These are phyloP conservation scores for Tricholaema leucomelas DNA, from an alignment of 2,113 vertebrate genomes.

Conservation along the genomic window DNA sequence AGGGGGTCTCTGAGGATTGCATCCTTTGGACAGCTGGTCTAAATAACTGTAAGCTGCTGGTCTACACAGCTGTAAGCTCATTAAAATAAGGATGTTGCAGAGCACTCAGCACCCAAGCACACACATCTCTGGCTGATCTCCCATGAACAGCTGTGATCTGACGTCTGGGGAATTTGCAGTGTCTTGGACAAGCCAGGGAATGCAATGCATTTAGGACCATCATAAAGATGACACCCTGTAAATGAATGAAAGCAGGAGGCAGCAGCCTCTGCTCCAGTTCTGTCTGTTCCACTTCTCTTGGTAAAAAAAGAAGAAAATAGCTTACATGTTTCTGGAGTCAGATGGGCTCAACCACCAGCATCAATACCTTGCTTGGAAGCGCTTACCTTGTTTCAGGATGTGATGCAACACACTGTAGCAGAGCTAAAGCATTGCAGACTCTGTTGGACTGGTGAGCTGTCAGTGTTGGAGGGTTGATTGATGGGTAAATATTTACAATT, in stretches of 20 bases:
- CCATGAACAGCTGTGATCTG: background rate
- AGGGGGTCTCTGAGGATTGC: background rate
- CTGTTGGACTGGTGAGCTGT: conserved; percentile 98
- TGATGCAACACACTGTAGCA: conserved; percentile 95
- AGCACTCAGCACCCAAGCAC: background rate
- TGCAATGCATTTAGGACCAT: background rate
- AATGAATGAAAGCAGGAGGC: background rate
- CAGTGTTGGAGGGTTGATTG: conserved; percentile 97
- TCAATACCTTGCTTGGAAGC: background rate
- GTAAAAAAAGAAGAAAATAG: background rate
- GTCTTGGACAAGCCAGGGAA: background rate
- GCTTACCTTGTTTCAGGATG: conserved; percentile 94
- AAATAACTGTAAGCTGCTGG: background rate
- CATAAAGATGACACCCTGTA: background rate
- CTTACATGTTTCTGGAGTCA: background rate
- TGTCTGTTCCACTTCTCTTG: background rate
- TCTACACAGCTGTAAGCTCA: background rate
- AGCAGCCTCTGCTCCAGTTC: background rate
- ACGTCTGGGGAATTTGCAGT: background rate
- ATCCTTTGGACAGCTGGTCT: background rate
- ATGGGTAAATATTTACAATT: conserved; percentile 99
- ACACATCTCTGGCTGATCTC: background rate
- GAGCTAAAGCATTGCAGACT: conserved; percentile 95
- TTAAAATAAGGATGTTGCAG: background rate
- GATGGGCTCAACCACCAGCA: background rate